Percentiles rank a stretch among this genome's conserved stretches.
Conservation (phyloP, 2,113 vertebrate genomes). For the Aepyceros melampus region DNA sequence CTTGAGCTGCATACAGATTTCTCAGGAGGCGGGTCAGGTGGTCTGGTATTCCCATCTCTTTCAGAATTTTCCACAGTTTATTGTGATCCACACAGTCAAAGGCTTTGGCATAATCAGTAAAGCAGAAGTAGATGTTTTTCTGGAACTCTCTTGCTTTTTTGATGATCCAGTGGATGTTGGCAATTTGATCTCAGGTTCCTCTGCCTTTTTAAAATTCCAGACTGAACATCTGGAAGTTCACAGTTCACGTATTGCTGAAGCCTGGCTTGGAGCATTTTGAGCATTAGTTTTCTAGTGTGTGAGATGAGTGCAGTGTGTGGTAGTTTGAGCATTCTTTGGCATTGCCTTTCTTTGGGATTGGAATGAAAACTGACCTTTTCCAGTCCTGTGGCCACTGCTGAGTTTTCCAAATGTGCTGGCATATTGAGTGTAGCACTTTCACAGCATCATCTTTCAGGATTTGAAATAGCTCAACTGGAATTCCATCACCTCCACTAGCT, state of each 20-base stretch:
- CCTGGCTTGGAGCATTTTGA: background rate
- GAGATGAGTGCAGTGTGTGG: background rate
- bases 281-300: background rate
- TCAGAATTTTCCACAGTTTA: background rate
- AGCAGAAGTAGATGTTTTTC: background rate
- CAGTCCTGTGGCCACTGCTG: background rate
- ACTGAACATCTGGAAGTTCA: background rate
- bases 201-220: background rate
- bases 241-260: background rate
- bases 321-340: background rate
- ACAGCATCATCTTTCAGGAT: background rate
- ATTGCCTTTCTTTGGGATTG: background rate
- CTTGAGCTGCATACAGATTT: background rate
- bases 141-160: background rate
- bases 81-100: background rate
- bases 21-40: background rate
- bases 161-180: background rate
- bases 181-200: background rate
- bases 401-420: background rate
- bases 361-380: background rate
- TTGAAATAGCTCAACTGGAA: background rate
- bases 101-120: background rate
- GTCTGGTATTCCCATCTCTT: background rate
- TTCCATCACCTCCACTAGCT: background rate
- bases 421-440: background rate